Conservation (phyloP, 2,888 invertebrate genomes). For the Morpho helenor region DNA sequence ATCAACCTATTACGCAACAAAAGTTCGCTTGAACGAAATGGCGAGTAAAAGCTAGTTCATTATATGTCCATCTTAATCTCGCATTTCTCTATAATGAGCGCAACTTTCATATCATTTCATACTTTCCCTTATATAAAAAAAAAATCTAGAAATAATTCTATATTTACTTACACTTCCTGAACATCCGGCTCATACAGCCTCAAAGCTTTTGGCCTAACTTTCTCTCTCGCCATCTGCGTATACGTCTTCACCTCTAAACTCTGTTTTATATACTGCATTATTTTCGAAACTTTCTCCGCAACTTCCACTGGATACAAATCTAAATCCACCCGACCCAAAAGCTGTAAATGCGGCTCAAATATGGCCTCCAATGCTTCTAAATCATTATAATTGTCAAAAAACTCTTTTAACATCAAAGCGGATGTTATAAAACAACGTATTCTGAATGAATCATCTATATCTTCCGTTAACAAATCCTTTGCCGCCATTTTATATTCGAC, state of each 20-base stretch:
- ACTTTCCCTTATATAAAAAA: neutral
- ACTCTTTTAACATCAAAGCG: conserved; percentile 79
- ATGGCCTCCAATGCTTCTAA: conserved; percentile 61
- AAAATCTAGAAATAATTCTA: conserved; percentile 10
- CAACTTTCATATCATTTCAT: no score
- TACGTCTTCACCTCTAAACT: conserved; percentile 75
- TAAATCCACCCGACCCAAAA: conserved; percentile 78
- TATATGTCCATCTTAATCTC: no score
- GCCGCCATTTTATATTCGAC: conserved; percentile 67
- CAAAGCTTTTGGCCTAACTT: conserved; percentile 88
- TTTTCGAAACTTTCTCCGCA: conserved; percentile 54
- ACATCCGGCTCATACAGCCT: conserved; percentile 92
- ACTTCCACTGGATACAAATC: conserved; percentile 82
- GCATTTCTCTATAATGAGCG: no score
- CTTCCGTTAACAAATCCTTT: conserved; percentile 74
- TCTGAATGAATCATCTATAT: conserved; percentile 82
- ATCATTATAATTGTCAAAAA: conserved; percentile 71
- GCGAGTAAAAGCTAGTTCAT: no score
- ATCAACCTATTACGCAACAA: no score
- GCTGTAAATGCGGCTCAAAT: conserved; percentile 75
- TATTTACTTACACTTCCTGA: conserved; percentile 86
- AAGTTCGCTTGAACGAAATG: no score
- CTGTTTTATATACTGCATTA: conserved; percentile 68
- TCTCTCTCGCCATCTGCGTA: conserved; percentile 78
- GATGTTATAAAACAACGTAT: conserved; percentile 78